Percentiles rank a stretch among this genome's conserved stretches.
These are phyloP conservation scores for Stichopus horrens DNA, from an alignment of 53 echinoderm and acorn worm genomes.

Conservation along the genomic window DNA sequence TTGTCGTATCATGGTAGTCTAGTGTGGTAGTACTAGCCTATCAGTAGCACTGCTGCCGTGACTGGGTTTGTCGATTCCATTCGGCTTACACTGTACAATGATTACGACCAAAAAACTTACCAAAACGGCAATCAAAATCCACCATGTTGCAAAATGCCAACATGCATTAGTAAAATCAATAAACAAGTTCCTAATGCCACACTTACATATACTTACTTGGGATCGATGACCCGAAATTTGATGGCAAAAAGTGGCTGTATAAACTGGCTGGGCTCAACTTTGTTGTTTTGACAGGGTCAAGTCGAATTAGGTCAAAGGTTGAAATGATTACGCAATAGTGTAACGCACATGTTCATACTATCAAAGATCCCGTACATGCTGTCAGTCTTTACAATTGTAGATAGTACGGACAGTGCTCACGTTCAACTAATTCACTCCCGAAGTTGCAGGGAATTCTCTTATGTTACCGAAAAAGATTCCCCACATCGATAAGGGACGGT, in stretches of 20 bases:
- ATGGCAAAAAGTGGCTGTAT: neutral
- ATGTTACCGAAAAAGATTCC: too few relatives aligned
- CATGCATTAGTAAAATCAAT: neutral
- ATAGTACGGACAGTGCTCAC: too few relatives aligned
- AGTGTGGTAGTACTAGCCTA: neutral
- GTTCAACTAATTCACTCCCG: too few relatives aligned
- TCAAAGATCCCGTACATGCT: too few relatives aligned
- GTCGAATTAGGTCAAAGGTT: constrained; percentile 26
- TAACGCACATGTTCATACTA: neutral
- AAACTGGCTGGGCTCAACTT: constrained; percentile 14
- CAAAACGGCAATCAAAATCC: neutral
- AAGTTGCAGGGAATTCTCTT: too few relatives aligned
- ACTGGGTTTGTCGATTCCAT: constrained; percentile 5
- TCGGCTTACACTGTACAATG: constrained; percentile 1
- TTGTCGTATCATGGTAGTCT: neutral
- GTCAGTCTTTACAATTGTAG: too few relatives aligned
- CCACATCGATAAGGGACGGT: too few relatives aligned
- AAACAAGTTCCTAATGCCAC: neutral
- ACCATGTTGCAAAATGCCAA: neutral
- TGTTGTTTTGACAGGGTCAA: constrained; percentile 37
- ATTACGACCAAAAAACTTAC: neutral
- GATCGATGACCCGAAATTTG: neutral
- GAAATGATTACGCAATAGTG: constrained; percentile 30
- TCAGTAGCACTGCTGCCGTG: neutral
- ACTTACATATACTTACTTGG: neutral